phyloP scores from a whole-genome alignment of 2,797 vertebrate genomes.

The Neosilurus mollespiculum region DNA sequence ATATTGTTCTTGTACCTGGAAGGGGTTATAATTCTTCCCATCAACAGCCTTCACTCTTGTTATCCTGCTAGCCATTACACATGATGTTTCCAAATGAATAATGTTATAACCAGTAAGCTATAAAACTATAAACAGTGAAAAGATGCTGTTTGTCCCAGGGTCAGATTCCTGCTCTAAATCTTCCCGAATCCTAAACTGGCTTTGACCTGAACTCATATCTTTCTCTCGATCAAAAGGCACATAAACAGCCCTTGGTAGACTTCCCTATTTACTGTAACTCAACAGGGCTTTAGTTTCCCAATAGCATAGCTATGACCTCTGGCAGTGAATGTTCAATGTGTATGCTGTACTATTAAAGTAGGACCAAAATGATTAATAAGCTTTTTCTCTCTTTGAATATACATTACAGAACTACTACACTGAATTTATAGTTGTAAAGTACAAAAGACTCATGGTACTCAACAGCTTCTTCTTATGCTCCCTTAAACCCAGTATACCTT shows the following conservation, averaged over 20 bases:
- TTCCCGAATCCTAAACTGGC: conserved; percentile 10
- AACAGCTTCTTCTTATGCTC: background rate
- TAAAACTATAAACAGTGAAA: conserved; percentile 17
- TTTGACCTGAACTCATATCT: conserved; percentile 41
- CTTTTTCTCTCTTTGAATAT: background rate
- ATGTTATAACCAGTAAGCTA: conserved; percentile 13
- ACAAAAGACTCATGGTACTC: background rate
- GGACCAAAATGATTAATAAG: background rate
- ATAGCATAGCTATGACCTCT: background rate
- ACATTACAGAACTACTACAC: background rate
- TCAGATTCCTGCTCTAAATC: conserved; percentile 30
- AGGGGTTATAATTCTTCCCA: background rate
- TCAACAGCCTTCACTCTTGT: background rate
- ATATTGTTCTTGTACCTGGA: background rate
- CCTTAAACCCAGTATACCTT: background rate
- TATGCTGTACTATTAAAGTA: background rate
- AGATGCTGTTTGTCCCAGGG: background rate
- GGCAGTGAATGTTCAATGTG: background rate
- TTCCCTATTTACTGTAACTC: background rate
- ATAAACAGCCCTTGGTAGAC: background rate
- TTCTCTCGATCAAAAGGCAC: conserved; percentile 16
- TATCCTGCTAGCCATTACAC: conserved; percentile 7
- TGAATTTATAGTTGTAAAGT: background rate
- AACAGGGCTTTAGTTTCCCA: background rate
- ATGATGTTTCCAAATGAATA: conserved; percentile 40